These are phyloP conservation scores for Lordiphosa andalusiaca DNA, from an alignment of 2,888 invertebrate genomes.

Conservation along the genomic window DNA sequence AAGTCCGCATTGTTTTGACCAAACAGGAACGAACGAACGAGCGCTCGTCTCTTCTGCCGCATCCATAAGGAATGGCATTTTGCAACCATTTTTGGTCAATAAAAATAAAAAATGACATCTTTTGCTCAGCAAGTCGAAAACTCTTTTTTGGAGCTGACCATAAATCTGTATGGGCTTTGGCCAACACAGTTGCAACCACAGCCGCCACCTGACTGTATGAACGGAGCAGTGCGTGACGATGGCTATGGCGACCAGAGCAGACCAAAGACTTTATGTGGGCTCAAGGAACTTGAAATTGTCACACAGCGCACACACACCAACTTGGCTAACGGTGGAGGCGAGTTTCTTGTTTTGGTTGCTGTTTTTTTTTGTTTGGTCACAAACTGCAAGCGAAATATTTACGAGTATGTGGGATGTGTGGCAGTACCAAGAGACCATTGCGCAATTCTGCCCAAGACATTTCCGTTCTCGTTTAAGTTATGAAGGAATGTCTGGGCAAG, in stretches of 20 bases:
- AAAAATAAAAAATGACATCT: slow-evolving; percentile 73
- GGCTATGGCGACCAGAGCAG: slow-evolving; percentile 9
- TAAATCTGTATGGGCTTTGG: slow-evolving; percentile 58
- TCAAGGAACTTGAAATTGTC: slow-evolving; percentile 73
- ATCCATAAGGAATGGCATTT: slow-evolving; percentile 44
- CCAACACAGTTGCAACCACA: slow-evolving; percentile 35
- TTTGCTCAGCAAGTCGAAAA: slow-evolving; percentile 72
- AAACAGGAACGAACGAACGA: slow-evolving; percentile 5
- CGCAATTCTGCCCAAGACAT: slow-evolving; percentile 47
- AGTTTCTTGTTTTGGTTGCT: slow-evolving; percentile 10
- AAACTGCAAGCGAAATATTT: slow-evolving; percentile 15
- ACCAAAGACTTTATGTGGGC: slow-evolving; percentile 55
- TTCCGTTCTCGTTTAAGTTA: slow-evolving; percentile 63
- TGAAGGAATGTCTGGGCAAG: slow-evolving; percentile 15
- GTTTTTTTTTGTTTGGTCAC: slow-evolving; percentile 4
- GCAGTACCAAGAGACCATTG: slow-evolving; percentile 36
- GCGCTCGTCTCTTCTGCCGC: slow-evolving; percentile 25
- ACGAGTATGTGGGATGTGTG: slow-evolving; percentile 40
- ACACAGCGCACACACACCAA: slow-evolving; percentile 31
- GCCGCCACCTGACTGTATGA: slow-evolving; percentile 51
- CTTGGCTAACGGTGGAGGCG: slow-evolving; percentile 58
- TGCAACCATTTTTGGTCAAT: slow-evolving; percentile 71
- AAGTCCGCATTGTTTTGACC: slow-evolving; percentile 14
- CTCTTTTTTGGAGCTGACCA: slow-evolving; percentile 69
- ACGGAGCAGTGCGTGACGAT: slow-evolving; percentile 63